Percentiles rank a stretch among this genome's conserved stretches.
These are phyloP conservation scores for Salvelinus sp. DNA, from an alignment of 2,113 vertebrate species.

Conservation along the genomic window DNA sequence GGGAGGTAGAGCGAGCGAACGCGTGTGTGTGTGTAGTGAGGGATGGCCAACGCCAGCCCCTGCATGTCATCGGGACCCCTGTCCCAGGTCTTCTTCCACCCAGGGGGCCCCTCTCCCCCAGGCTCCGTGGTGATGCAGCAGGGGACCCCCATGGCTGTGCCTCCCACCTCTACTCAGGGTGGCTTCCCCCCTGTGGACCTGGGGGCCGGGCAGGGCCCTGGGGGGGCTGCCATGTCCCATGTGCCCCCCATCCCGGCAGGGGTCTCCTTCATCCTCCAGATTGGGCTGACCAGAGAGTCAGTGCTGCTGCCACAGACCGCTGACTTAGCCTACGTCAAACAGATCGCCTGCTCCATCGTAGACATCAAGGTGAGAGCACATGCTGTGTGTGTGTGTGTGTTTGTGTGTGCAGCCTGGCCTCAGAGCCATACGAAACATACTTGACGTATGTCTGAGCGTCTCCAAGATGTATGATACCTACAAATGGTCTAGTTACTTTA, in stretches of 20 bases:
- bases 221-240: constrained; percentile 38
- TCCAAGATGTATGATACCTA: background rate
- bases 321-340: constrained; percentile 86
- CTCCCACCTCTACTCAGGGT: constrained; percentile 33
- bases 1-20: constrained; percentile 1
- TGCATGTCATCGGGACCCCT: constrained; percentile 66
- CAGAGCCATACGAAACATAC: no score
- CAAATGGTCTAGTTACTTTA: no score
- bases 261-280: constrained; percentile 89
- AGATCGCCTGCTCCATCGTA: constrained; percentile 89
- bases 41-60: constrained; percentile 75
- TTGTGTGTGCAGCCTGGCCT: constrained; percentile 1
- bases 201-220: constrained; percentile 45
- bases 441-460: constrained; percentile 1
- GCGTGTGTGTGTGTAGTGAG: constrained; percentile 13
- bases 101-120: constrained; percentile 55
- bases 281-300: constrained; percentile 85
- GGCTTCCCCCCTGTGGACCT: constrained; percentile 58
- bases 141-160: constrained; percentile 51
- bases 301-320: constrained; percentile 80
- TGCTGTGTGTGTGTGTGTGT: constrained; percentile 1
- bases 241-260: constrained; percentile 63
- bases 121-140: constrained; percentile 59
- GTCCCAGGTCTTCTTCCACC: constrained; percentile 67
- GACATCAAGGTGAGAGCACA: constrained; percentile 82